A percentile compares a stretch with the other conserved stretches of the same genome.
Conservation (phyloP, 1,140 invertebrate species). For the Drosophila sproati region DNA sequence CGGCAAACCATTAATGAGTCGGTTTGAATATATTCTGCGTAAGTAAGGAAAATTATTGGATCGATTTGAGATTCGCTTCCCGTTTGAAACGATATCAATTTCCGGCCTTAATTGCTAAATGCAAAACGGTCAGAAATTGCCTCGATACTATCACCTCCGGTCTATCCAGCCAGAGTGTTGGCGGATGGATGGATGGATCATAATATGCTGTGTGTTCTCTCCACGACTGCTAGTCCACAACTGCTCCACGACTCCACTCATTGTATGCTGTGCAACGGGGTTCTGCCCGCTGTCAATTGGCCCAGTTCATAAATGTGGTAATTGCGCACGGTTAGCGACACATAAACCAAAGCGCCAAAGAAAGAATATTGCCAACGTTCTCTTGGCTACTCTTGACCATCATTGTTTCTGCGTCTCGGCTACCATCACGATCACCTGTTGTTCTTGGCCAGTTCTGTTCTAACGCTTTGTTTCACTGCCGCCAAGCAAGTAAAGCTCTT, state of each 20-base stretch:
- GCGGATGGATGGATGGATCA: not conserved
- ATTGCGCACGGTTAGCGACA: slow-evolving; percentile 74
- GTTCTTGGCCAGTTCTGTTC: not conserved
- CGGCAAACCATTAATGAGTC: slow-evolving; percentile 16
- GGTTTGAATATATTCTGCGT: slow-evolving; percentile 45
- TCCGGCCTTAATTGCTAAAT: slow-evolving; percentile 42
- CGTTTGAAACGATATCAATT: slow-evolving; percentile 59
- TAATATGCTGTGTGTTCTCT: not conserved
- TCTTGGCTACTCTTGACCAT: slow-evolving; percentile 23
- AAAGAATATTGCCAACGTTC: slow-evolving; percentile 48
- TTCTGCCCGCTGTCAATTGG: slow-evolving; percentile 57
- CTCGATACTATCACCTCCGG: slow-evolving; percentile 31
- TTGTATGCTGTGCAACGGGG: slow-evolving; percentile 19
- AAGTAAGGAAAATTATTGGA: slow-evolving; percentile 56
- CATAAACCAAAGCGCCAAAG: slow-evolving; percentile 47
- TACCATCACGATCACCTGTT: slow-evolving; percentile 24
- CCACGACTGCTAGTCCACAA: no score
- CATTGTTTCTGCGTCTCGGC: slow-evolving; percentile 35
- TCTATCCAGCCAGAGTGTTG: slow-evolving; percentile 9
- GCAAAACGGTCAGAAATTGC: slow-evolving; percentile 24
- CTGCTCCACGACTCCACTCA: not conserved
- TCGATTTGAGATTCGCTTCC: slow-evolving; percentile 51
- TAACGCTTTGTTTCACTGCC: no score
- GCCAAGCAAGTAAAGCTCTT: no score
- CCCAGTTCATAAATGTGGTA: slow-evolving; percentile 78